These are phyloP conservation scores for Andrena flavipes DNA, from an alignment of 2,888 invertebrate genomes.

Conservation along the genomic window DNA sequence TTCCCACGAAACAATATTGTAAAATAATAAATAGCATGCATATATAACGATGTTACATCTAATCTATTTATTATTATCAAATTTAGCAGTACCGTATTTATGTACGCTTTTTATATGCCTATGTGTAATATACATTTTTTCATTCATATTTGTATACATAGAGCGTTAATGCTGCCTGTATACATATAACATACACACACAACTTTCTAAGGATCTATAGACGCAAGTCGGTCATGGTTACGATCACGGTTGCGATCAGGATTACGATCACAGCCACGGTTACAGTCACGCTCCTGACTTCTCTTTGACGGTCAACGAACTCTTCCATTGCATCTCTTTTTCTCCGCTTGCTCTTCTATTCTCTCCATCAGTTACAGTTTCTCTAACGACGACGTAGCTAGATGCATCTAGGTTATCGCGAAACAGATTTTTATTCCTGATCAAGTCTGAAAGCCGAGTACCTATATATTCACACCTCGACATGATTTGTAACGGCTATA, in stretches of 20 bases:
- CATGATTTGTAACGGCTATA: background rate
- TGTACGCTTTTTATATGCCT: background rate
- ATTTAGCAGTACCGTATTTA: background rate
- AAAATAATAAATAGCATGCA: too few relatives aligned
- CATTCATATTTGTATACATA: background rate
- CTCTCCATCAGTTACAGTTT: slow-evolving; percentile 44
- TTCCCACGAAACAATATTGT: too few relatives aligned
- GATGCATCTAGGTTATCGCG: slow-evolving; percentile 49
- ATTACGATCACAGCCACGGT: slow-evolving; percentile 76
- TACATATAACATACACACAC: background rate
- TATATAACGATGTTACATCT: too few relatives aligned
- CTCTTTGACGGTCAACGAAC: slow-evolving; percentile 70
- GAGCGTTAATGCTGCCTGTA: background rate
- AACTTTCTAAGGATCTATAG: slow-evolving; percentile 44
- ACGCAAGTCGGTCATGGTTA: slow-evolving; percentile 69
- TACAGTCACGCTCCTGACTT: slow-evolving; percentile 66
- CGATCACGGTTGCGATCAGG: slow-evolving; percentile 65
- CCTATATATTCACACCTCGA: background rate
- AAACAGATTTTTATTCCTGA: slow-evolving; percentile 25
- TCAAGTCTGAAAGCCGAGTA: background rate
- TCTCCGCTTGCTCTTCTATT: slow-evolving; percentile 42
- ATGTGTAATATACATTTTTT: background rate
- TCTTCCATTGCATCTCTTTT: slow-evolving; percentile 43
- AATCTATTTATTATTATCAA: too few relatives aligned
- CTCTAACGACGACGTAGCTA: slow-evolving; percentile 24